Percentiles rank a stretch among this genome's conserved stretches.
Conservation (phyloP, 1,140 invertebrate genomes). For the Platyura marginata region DNA sequence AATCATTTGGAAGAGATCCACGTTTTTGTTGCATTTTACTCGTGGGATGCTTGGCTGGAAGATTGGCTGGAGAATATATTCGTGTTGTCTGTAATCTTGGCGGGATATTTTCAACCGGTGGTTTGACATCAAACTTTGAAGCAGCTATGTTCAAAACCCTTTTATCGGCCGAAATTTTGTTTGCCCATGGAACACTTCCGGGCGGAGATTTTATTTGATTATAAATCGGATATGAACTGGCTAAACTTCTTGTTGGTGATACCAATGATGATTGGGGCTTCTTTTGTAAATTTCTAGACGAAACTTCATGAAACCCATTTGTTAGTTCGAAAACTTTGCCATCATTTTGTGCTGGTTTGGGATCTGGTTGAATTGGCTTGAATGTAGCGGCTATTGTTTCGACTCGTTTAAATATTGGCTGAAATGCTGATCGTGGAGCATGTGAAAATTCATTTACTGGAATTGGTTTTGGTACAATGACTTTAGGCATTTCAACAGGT, state of each 20-base stretch:
- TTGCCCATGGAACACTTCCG: slow-evolving; percentile 17
- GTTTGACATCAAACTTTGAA: slow-evolving; percentile 27
- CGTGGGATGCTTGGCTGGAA: background rate
- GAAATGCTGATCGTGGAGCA: slow-evolving; percentile 49
- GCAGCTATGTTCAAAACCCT: slow-evolving; percentile 22
- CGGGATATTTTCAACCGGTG: slow-evolving; percentile 6
- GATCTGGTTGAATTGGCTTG: background rate
- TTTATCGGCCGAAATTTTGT: slow-evolving; percentile 15
- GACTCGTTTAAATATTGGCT: slow-evolving; percentile 23
- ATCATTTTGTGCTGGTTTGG: background rate
- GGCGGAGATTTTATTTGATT: background rate
- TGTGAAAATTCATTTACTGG: slow-evolving; percentile 50
- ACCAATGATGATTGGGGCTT: background rate
- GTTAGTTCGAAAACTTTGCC: background rate
- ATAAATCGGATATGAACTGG: background rate
- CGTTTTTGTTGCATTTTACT: background rate
- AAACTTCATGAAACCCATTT: background rate
- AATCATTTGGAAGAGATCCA: background rate
- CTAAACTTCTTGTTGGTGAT: background rate
- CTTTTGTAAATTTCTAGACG: background rate
- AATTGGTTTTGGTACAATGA: slow-evolving; percentile 23
- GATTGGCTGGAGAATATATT: background rate
- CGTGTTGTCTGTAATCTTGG: slow-evolving; percentile 3
- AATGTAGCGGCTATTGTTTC: background rate
- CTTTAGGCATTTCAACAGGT: background rate